Evolutionary conservation across 2,797 vertebrate genomes (phyloP), one percentile per base, ranked within the genome.

Genomic region (Microctenopoma stevenorrisi): DNA sequence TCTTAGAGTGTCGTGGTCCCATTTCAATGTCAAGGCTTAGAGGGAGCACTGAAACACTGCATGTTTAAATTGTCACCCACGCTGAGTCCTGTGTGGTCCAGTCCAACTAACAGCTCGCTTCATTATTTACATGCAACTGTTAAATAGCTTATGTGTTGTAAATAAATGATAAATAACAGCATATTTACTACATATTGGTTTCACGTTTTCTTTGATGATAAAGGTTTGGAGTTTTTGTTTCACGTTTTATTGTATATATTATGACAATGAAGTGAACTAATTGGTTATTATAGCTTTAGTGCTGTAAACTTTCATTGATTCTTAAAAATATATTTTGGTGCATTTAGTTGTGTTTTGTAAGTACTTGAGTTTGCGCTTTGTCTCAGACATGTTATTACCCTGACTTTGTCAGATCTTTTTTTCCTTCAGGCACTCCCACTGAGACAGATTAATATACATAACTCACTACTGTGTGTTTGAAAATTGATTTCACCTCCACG

Each of bases 1-100:
- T 74, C 25, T 61, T 74, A 16, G 62, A 73, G 56, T 53, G 74
- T 62, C 11, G 61, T 69, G 79, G 82, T 72, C 50, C 65, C 81
- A 76, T 90, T 76, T 78, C 72, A 64, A 69, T 47, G 16, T 51
- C 4, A 72, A 88, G 91, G 90, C 89, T 68, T 88, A 89, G 89
- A 89, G 89, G 93, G 93, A 91, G 88, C 90, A 91, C 92, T 92
- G 92, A 92, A 79, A 53, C 74, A 2, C 76, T 89, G 86, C 90
- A 91, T 90, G 89, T 77, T 61, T 46, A 49, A 73, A 53, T 15
- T 13, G 43, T 67, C 66, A 22, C 47, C 55, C 68, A 68, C 68
- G 59, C 59, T 0, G 11, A 47, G 3, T 53, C 57, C 64, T 1
- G 12, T 57, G 74, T 59, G 64, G 65, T 64, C 52, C 65, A 60